phyloP scores from a whole-genome alignment of 2,113 vertebrate species.

The Heliornis fulica region DNA sequence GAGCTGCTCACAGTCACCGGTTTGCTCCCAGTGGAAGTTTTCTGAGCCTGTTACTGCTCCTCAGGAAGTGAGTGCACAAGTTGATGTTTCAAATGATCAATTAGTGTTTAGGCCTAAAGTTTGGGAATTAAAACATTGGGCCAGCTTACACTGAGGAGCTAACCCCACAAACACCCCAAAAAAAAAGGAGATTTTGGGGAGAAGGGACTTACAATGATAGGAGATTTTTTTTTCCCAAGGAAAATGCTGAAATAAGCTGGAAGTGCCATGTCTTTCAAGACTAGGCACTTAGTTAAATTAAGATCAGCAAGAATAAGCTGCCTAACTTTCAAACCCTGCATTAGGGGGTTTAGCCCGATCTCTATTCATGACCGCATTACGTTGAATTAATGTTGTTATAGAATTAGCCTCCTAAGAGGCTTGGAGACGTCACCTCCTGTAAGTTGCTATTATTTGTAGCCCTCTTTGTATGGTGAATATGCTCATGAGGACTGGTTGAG shows the following conservation, averaged over 20 bases:
- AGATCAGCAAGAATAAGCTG: slow-evolving; percentile 55
- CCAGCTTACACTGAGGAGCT: not conserved
- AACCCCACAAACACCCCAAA: not conserved
- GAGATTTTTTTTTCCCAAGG: fast-evolving
- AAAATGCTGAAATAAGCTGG: not conserved
- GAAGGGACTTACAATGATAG: too few relatives aligned
- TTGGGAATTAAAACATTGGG: not conserved
- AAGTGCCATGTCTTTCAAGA: not conserved
- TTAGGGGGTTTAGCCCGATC: slow-evolving; percentile 42
- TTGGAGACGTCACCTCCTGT: slow-evolving; percentile 34
- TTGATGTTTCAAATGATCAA: not conserved
- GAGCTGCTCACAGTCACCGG: not conserved
- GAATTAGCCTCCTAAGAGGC: slow-evolving; percentile 64
- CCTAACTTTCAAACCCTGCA: slow-evolving; percentile 32
- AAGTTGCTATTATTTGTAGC: slow-evolving; percentile 14
- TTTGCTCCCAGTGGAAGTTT: not conserved
- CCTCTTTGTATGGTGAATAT: not conserved
- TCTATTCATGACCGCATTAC: slow-evolving; percentile 52
- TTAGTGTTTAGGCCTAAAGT: not conserved
- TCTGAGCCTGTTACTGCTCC: not conserved
- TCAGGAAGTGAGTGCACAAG: not conserved
- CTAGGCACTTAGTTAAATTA: slow-evolving; percentile 35
- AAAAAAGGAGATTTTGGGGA: too few relatives aligned
- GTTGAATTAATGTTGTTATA: slow-evolving; percentile 46
- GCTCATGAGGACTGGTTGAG: not conserved